Conservation (phyloP, 2,113 vertebrate species). For the Struthio camelus region DNA sequence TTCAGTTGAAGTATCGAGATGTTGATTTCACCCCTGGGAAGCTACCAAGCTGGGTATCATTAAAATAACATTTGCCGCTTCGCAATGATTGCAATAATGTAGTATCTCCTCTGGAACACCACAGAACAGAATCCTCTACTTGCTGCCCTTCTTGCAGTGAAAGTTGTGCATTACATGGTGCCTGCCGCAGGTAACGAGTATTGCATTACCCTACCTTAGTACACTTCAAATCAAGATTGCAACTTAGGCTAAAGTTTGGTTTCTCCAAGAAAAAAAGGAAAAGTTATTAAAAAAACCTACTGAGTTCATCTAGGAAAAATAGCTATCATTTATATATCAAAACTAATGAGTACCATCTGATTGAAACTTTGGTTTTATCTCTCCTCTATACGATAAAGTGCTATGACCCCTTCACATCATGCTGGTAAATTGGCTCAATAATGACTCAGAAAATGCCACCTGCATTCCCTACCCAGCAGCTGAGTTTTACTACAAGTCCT, state of each 20-base stretch:
- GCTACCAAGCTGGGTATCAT: not conserved
- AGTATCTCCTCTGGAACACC: not conserved
- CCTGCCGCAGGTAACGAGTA: not conserved
- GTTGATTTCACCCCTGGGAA: constrained; percentile 29
- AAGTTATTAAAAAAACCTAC: not conserved
- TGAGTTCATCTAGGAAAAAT: not conserved
- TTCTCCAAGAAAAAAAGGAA: not conserved
- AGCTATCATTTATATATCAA: not conserved
- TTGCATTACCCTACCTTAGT: not conserved
- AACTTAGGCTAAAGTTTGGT: not conserved
- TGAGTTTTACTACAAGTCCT: not conserved
- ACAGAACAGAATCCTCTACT: not conserved
- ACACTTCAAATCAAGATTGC: not conserved
- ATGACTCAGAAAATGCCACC: not conserved
- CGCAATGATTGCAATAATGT: not conserved
- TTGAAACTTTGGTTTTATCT: not conserved
- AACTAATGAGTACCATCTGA: not conserved
- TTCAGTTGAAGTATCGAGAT: constrained; percentile 27
- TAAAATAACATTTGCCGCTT: constrained; percentile 41
- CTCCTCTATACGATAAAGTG: not conserved
- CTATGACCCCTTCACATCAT: not conserved
- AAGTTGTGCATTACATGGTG: not conserved
- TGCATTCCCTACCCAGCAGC: not conserved
- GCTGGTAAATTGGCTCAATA: not conserved
- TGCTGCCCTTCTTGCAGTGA: not conserved